Percentiles rank a stretch among this genome's conserved stretches.
phyloP scores from a whole-genome alignment of 2,113 vertebrate genomes.

The Hippocampus mohnikei region DNA sequence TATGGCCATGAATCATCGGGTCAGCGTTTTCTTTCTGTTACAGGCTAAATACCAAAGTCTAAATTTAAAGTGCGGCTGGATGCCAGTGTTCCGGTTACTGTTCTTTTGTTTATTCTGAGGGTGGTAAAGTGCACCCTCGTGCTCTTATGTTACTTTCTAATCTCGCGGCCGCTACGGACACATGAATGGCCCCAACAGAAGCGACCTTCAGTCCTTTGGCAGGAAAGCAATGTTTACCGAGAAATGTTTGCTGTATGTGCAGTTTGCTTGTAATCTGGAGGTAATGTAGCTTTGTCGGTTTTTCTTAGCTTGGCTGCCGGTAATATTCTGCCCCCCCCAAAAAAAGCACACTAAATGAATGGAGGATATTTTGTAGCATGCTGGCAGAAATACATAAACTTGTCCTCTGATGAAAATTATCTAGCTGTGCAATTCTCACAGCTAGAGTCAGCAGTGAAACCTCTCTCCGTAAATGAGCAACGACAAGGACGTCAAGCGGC shows the following conservation, averaged over 20 bases:
- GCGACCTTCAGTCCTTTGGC: constrained; percentile 3
- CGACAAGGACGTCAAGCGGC: not conserved
- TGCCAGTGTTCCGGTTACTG: constrained; percentile 53
- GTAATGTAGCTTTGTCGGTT: not conserved
- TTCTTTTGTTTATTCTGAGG: constrained; percentile 52
- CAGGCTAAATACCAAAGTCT: constrained; percentile 25
- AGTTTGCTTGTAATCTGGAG: not conserved
- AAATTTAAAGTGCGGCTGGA: constrained; percentile 57
- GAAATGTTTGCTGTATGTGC: not conserved
- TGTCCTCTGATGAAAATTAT: no score
- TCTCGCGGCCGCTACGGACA: constrained; percentile 20
- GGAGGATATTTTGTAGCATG: no score
- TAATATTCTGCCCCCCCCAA: not conserved
- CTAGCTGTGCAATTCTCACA: not conserved
- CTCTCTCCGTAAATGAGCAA: constrained; percentile 1
- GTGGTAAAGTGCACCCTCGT: constrained; percentile 17
- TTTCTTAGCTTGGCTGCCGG: not conserved
- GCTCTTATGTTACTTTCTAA: constrained; percentile 42
- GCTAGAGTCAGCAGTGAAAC: not conserved
- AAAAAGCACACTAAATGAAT: no score
- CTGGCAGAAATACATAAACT: no score
- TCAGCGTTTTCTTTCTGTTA: constrained; percentile 8
- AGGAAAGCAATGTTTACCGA: constrained; percentile 26
- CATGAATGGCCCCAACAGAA: constrained; percentile 21
- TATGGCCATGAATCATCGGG: constrained; percentile 30